phyloP scores from a whole-genome alignment of 2,797 vertebrate genomes.

The Phataginus tetradactyla region DNA sequence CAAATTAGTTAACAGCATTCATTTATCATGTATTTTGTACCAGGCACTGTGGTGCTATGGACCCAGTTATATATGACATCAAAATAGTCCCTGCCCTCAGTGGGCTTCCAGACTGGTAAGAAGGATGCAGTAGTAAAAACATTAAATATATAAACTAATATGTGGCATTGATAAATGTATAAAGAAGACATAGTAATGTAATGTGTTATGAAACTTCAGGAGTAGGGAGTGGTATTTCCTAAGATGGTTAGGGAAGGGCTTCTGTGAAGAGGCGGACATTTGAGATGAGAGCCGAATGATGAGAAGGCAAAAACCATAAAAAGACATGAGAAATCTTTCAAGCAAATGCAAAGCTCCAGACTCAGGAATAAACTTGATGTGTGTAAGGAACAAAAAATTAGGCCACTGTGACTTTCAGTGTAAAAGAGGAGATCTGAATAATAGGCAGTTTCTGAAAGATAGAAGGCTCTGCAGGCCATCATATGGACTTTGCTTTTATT shows the following conservation, averaged over 20 bases:
- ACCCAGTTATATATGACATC: background rate
- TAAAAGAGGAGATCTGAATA: background rate
- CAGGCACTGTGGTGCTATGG: background rate
- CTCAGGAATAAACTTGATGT: background rate
- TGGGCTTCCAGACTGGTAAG: slow-evolving; percentile 2
- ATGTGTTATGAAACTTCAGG: background rate
- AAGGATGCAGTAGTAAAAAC: background rate
- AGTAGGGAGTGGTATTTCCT: background rate
- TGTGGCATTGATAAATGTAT: background rate
- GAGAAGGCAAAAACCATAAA: background rate
- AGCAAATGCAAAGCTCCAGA: background rate
- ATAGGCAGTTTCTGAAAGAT: background rate
- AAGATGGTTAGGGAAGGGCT: background rate
- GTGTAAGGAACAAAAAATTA: slow-evolving; percentile 6
- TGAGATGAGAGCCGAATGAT: background rate
- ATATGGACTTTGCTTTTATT: background rate
- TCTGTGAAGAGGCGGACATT: background rate
- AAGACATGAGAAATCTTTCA: background rate
- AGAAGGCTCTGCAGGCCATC: background rate
- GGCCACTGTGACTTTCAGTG: background rate
- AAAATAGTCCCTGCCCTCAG: background rate
- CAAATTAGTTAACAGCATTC: slow-evolving; percentile 13
- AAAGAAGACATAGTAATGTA: background rate
- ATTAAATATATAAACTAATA: background rate
- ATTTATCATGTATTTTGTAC: background rate